Conservation (phyloP, 2,797 vertebrate genomes). For the Thunnus albacares region DNA sequence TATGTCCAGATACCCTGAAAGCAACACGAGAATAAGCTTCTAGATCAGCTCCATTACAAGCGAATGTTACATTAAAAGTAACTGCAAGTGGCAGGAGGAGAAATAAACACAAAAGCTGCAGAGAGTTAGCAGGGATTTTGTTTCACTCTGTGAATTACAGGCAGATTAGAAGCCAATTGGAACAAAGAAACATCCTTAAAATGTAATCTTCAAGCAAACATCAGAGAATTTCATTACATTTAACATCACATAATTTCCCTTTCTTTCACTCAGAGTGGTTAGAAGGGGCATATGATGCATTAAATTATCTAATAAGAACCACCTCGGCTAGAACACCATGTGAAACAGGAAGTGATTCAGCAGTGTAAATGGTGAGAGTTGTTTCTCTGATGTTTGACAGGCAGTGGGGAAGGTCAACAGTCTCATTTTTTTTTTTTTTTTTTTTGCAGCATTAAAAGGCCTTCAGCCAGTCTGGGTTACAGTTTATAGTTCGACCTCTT, state of each 20-base stretch:
- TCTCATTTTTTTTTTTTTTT: background rate
- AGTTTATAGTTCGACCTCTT: conserved; percentile 36
- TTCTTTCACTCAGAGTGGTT: background rate
- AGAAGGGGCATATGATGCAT: conserved; percentile 5
- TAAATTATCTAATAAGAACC: conserved; percentile 18
- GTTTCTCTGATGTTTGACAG: conserved; percentile 2
- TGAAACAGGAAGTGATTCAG: conserved; percentile 42
- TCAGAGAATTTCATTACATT: conserved; percentile 30
- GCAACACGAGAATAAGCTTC: conserved; percentile 23
- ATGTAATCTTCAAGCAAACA: conserved; percentile 45
- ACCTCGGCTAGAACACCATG: background rate
- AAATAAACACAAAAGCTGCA: conserved; percentile 56
- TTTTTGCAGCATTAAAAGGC: conserved; percentile 10
- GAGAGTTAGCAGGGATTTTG: conserved; percentile 29
- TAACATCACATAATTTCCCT: conserved; percentile 25
- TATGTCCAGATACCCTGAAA: conserved; percentile 45
- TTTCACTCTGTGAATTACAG: conserved; percentile 30
- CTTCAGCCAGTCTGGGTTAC: conserved; percentile 46
- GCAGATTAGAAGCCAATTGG: conserved; percentile 51
- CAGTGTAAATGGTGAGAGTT: conserved; percentile 3
- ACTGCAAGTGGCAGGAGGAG: conserved; percentile 56
- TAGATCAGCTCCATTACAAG: conserved; percentile 43
- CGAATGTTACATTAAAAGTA: conserved; percentile 12
- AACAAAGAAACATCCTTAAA: conserved; percentile 50
- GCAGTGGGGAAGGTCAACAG: conserved; percentile 23